Evolutionary conservation across 37 sponge, comb jelly and placozoan genomes (phyloP).

Genomic region (Axinella damicornis): DNA sequence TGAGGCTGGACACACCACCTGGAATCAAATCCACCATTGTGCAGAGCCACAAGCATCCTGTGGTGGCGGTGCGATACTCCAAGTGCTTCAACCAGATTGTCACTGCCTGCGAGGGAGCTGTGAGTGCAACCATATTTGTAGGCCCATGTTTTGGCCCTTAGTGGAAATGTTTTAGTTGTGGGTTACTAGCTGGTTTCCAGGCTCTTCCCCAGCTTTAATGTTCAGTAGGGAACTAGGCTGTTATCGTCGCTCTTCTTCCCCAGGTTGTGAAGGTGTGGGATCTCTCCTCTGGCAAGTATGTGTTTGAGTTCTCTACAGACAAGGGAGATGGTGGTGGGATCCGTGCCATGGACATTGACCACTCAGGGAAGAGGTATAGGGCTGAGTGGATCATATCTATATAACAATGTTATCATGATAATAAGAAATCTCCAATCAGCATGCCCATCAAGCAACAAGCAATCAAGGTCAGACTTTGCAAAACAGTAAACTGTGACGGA

Average conservation of each 20-base stretch:
- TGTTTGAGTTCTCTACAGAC: slow-evolving; percentile 79
- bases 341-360: slow-evolving; percentile 52
- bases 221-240: too few relatives aligned
- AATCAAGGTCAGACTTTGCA: too few relatives aligned
- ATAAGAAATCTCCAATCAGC: too few relatives aligned
- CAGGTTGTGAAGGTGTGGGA: slow-evolving; percentile 95
- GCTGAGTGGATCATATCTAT: neutral
- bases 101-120: slow-evolving; percentile 79
- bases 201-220: too few relatives aligned
- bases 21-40: slow-evolving; percentile 11
- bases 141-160: neutral
- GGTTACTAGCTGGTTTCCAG: too few relatives aligned
- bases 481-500: too few relatives aligned
- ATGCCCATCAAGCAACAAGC: too few relatives aligned
- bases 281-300: slow-evolving; percentile 66
- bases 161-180: neutral
- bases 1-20: slow-evolving; percentile 9
- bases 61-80: slow-evolving; percentile 71
- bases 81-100: slow-evolving; percentile 83
- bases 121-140: slow-evolving; percentile 43
- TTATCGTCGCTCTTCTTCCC: too few relatives aligned
- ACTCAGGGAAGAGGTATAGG: slow-evolving; percentile 53
- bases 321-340: slow-evolving; percentile 13
- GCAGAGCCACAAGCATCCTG: slow-evolving; percentile 45
- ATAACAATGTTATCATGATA: neutral